Conservation (phyloP, 2,113 vertebrate species). For the Antidorcas marsupialis region DNA sequence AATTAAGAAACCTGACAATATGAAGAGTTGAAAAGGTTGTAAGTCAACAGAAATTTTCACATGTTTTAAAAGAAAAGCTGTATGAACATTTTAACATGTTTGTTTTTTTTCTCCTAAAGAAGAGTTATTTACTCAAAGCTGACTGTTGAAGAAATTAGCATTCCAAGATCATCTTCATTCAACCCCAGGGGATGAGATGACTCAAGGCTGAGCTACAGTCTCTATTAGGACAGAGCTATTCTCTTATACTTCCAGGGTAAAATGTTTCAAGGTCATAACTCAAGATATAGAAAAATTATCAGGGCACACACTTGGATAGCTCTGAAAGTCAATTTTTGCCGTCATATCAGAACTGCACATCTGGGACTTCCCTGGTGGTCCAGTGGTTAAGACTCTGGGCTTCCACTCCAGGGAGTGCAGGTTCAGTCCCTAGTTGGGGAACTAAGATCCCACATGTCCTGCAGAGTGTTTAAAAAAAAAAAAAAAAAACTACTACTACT, state of each 20-base stretch:
- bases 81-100: background rate
- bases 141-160: background rate
- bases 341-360: background rate
- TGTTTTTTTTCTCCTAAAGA: background rate
- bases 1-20: background rate
- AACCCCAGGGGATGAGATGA: background rate
- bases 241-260: background rate
- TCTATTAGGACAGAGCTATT: background rate
- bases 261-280: background rate
- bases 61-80: background rate
- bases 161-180: background rate
- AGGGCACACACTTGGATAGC: background rate
- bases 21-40: background rate
- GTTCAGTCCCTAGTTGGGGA: background rate
- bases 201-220: background rate
- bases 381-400: background rate
- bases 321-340: background rate
- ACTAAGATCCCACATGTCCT: background rate
- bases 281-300: background rate
- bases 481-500: background rate
- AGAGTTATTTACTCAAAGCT: background rate
- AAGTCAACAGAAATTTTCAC: background rate
- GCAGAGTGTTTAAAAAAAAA: background rate
- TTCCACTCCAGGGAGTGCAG: background rate
- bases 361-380: too few species aligned